These are phyloP conservation scores for Ambastaia sidthimunki DNA, from an alignment of 2,797 vertebrate species.

Conservation along the genomic window DNA sequence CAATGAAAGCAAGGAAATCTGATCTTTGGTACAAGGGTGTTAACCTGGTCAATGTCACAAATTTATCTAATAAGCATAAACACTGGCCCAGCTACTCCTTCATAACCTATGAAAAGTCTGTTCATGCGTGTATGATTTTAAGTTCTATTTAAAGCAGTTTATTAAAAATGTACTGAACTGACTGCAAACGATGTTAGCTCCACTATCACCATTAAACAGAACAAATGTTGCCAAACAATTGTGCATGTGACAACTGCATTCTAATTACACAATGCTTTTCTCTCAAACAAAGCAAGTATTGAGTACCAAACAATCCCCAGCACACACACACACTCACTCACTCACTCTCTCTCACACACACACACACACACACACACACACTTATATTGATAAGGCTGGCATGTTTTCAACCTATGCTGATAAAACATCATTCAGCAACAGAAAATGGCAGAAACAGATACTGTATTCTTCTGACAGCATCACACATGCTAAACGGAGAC, in stretches of 20 bases:
- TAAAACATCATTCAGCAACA: constrained; percentile 21
- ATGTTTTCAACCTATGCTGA: constrained; percentile 34
- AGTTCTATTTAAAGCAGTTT: neutral
- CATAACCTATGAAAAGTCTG: neutral
- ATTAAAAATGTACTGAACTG: neutral
- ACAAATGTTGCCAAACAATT: constrained; percentile 33
- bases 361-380: neutral
- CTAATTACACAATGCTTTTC: constrained; percentile 35
- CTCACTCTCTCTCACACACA: neutral
- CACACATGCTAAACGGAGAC: neutral
- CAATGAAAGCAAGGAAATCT: no score
- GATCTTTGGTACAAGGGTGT: neutral
- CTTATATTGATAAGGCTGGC: constrained; percentile 15
- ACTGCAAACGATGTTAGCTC: neutral
- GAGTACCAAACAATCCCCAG: constrained; percentile 20
- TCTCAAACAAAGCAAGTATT: constrained; percentile 46
- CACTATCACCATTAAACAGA: neutral
- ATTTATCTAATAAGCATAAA: neutral
- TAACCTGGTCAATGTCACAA: neutral
- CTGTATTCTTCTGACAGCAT: neutral
- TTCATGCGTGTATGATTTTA: neutral
- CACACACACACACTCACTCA: neutral
- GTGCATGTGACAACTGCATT: constrained; percentile 35
- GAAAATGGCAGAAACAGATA: neutral
- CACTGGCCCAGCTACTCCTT: neutral